These are phyloP conservation scores for Catostylus mosaicus DNA, from an alignment of 30 jellyfish, hydroid and myxozoan genomes.

Conservation along the genomic window DNA sequence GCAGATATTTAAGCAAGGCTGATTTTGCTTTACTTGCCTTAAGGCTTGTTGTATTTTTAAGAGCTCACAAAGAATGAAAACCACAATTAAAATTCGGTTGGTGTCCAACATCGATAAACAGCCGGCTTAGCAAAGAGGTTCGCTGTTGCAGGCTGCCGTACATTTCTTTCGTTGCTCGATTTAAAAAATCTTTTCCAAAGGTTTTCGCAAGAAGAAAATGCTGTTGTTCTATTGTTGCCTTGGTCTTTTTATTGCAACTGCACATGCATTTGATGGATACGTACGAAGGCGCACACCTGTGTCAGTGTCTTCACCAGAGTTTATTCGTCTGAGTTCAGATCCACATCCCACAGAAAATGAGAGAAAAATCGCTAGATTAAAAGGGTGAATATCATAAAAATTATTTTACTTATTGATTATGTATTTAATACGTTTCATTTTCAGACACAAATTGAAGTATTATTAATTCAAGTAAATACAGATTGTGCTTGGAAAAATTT, in stretches of 20 bases:
- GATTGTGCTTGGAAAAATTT: no score
- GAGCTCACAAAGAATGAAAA: background rate
- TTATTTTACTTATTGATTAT: no score
- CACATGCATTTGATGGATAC: background rate
- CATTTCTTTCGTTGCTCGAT: no score
- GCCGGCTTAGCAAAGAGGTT: no score
- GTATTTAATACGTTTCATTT: no score
- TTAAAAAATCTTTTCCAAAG: no score
- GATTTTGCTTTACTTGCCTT: background rate
- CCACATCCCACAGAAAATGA: slow-evolving; percentile 13
- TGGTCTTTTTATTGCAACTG: background rate
- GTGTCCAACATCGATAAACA: no score
- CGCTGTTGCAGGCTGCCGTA: no score
- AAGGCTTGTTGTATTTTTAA: background rate
- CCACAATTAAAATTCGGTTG: background rate
- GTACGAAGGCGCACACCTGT: slow-evolving; percentile 34
- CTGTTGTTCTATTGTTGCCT: background rate
- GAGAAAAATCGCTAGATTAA: background rate
- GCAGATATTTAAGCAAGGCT: no score
- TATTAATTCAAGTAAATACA: no score
- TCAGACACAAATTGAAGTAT: no score
- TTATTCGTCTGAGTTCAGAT: slow-evolving; percentile 28
- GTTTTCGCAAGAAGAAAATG: background rate
- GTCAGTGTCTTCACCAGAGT: slow-evolving; percentile 16
- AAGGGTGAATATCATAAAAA: slow-evolving; percentile 23